These are phyloP conservation scores for Haemorhous mexicanus DNA, from an alignment of 2,113 vertebrate genomes.

Conservation along the genomic window DNA sequence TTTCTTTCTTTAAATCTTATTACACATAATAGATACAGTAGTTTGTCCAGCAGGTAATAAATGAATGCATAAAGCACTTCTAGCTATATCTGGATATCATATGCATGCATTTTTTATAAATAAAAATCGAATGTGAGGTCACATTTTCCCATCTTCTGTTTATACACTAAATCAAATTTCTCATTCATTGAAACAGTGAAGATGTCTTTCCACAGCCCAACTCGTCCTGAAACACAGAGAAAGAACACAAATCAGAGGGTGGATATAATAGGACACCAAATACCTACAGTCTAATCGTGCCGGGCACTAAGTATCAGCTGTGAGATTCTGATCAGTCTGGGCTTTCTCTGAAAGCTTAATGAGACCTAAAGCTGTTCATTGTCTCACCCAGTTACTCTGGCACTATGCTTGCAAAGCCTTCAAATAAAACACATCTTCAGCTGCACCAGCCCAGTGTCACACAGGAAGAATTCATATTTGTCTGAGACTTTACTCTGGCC, in stretches of 20 bases:
- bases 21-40: constrained; percentile 61
- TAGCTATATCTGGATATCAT: constrained; percentile 58
- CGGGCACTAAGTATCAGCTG: not conserved
- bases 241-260: not conserved
- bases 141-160: constrained; percentile 98
- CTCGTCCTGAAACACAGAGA: constrained; percentile 80
- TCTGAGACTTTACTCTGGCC: not conserved
- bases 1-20: constrained; percentile 20
- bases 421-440: not conserved
- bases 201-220: constrained; percentile 96
- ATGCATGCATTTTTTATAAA: constrained; percentile 81
- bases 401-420: not conserved
- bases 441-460: not conserved
- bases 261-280: not conserved
- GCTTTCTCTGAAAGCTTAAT: not conserved
- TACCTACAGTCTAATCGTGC: not conserved
- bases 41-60: constrained; percentile 68
- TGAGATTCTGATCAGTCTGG: not conserved
- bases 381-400: not conserved
- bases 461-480: not conserved
- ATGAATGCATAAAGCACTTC: constrained; percentile 70
- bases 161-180: constrained; percentile 92
- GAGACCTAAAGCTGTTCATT: not conserved
- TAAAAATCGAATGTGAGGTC: constrained; percentile 93
- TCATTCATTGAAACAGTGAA: constrained; percentile 99